Evolutionary conservation across 2,888 invertebrate species (phyloP).

Genomic region (Xiphydria camelus): DNA sequence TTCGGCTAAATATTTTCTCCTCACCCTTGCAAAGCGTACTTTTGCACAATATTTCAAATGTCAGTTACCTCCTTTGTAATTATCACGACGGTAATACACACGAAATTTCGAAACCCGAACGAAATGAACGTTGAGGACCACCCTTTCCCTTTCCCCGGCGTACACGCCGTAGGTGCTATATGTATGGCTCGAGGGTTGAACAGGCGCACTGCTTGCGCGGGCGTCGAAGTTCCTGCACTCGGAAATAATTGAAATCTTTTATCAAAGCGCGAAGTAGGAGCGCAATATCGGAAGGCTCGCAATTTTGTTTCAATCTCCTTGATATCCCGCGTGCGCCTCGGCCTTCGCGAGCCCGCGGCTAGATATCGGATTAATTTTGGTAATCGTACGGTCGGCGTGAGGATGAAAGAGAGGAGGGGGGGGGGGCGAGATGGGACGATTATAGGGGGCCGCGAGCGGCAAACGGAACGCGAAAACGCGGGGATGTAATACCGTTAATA

Average conservation of each 20-base stretch:
- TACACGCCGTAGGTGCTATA: no score
- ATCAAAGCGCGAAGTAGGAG: no score
- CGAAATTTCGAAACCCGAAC: no score
- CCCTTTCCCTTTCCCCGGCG: no score
- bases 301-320: background rate
- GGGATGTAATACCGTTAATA: slow-evolving; percentile 13
- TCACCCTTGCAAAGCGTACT: no score
- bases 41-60: no score
- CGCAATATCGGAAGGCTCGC: slow-evolving; percentile 4
- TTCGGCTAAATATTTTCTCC: no score
- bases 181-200: no score
- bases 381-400: slow-evolving; percentile 13
- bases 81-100: no score
- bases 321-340: background rate
- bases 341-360: background rate
- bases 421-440: background rate
- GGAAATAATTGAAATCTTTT: slow-evolving; percentile 44
- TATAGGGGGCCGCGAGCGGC: background rate
- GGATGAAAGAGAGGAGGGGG: background rate
- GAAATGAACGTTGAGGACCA: no score
- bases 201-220: slow-evolving; percentile 50
- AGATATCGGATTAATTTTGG: slow-evolving; percentile 22
- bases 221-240: slow-evolving; percentile 50
- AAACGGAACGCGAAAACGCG: slow-evolving; percentile 1
- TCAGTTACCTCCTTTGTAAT: no score